phyloP scores from a whole-genome alignment of 1,140 invertebrate species.

The Hestina assimilis region DNA sequence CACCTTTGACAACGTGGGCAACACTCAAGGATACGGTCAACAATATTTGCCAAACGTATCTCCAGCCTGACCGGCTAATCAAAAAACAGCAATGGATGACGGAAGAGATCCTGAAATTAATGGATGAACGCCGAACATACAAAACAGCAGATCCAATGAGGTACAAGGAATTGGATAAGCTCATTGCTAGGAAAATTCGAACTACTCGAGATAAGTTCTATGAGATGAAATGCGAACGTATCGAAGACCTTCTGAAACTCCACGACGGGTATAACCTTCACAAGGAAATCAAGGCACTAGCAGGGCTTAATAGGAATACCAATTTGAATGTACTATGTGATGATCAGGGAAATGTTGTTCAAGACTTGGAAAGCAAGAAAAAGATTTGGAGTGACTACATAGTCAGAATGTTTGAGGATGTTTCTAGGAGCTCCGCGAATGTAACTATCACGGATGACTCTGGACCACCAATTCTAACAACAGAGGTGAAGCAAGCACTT shows the following conservation, averaged over 20 bases:
- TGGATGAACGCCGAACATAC: constrained; percentile 22
- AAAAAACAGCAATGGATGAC: constrained; percentile 29
- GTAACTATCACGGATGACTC: not conserved
- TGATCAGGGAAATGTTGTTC: not conserved
- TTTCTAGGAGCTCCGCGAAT: constrained; percentile 3
- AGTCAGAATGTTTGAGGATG: constrained; percentile 10
- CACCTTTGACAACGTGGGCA: not conserved
- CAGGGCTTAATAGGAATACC: constrained; percentile 1
- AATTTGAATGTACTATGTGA: not conserved
- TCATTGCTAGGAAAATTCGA: constrained; percentile 21
- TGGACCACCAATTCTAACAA: constrained; percentile 13
- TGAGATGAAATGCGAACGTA: constrained; percentile 15
- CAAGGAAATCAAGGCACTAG: constrained; percentile 20
- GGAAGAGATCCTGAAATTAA: constrained; percentile 36
- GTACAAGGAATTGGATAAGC: constrained; percentile 26
- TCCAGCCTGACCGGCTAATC: not conserved
- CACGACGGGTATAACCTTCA: constrained; percentile 32
- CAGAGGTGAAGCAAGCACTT: constrained; percentile 16
- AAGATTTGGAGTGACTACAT: constrained; percentile 15
- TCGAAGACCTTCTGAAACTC: constrained; percentile 23
- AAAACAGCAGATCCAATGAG: constrained; percentile 12
- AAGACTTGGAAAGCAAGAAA: constrained; percentile 16
- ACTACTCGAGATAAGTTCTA: constrained; percentile 19
- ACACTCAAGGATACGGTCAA: not conserved
- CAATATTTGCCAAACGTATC: not conserved